Evolutionary conservation across 2,888 invertebrate species (phyloP), one percentile per base, ranked within the genome.

Genomic region (Habroteleia sp.): DNA sequence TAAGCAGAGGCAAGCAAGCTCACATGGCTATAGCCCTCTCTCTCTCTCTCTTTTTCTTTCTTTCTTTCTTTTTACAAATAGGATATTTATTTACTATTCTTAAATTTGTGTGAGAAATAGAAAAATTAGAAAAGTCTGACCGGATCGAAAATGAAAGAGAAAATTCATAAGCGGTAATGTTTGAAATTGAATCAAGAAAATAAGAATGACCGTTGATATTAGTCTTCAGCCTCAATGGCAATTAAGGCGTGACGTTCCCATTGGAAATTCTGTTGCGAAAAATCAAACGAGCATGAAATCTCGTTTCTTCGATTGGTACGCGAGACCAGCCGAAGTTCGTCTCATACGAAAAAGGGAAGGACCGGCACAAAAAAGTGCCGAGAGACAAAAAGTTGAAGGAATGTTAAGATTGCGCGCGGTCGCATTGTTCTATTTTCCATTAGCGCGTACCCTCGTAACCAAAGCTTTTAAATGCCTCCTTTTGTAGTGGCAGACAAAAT

Each of bases 201-300:
- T 71, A 16, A 69, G 69, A 66, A 60, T 68, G 76, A 74, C 58
- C 41, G 54, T 56, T 35, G 58, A 46, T 37, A 23, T 44, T 25
- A 42, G 69, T 44, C 39, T 37, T 68, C 76, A 78, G 72, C 80
- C 80, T 78, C 71, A 37, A 77, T 79, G 48, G 69, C 77, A 80
- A 79, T 80, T 77, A 79, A 80, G 77, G 79, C 79, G 77, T 77
- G 76, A 79, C 76, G 77, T 77, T 63, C 75, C 65, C 74, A 71
- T 77, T 78, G 74, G 63, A 77, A 78, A 78, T 76, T 77, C 74
- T 74, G 74, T 77, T 58, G 68, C 74, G 65, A 73, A 76, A 72
- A 80, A 68, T 71, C 52, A 66, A 77, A 75, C 60, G 56, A 69
- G 74, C 75, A 63, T 77, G 71, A 77, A 77, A 75, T 73, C 62